phyloP scores from a whole-genome alignment of 2,797 vertebrate genomes.

The Lagocephalus sceleratus region DNA sequence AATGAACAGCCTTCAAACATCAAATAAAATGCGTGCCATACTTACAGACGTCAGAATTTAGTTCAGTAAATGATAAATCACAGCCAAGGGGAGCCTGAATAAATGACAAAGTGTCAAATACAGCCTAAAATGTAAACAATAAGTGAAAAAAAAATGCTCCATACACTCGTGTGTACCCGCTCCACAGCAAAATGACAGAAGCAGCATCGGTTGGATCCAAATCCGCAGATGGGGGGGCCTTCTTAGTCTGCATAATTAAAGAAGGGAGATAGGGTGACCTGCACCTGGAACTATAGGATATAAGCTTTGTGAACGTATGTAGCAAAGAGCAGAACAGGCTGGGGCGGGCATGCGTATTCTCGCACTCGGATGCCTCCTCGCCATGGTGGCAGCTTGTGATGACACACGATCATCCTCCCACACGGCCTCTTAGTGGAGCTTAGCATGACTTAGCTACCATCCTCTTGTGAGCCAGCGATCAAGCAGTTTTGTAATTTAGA shows the following conservation, averaged over 20 bases:
- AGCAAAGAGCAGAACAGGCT: conserved; percentile 17
- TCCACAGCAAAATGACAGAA: conserved; percentile 53
- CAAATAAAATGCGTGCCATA: conserved; percentile 24
- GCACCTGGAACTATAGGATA: conserved; percentile 62
- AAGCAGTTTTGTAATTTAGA: conserved; percentile 6
- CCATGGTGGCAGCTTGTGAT: neutral
- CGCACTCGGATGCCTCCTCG: conserved; percentile 1
- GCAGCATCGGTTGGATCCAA: conserved; percentile 58
- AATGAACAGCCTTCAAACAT: too few species aligned
- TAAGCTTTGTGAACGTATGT: conserved; percentile 54
- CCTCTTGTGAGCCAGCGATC: conserved; percentile 6
- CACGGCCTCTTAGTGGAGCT: neutral
- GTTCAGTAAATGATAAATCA: conserved; percentile 3
- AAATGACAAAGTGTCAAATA: neutral
- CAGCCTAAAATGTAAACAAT: too few species aligned
- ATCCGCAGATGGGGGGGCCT: conserved; percentile 71
- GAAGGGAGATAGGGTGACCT: conserved; percentile 69
- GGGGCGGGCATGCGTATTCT: neutral
- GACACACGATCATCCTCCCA: neutral
- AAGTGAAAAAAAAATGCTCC: neutral
- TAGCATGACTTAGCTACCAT: neutral
- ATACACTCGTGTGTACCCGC: conserved; percentile 20
- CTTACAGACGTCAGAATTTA: conserved; percentile 37
- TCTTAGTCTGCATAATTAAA: conserved; percentile 79
- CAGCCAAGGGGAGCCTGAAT: neutral